Evolutionary conservation across 2,888 invertebrate species (phyloP), one percentile per base, ranked within the genome.

Genomic region (Seladonia tumulorum): DNA sequence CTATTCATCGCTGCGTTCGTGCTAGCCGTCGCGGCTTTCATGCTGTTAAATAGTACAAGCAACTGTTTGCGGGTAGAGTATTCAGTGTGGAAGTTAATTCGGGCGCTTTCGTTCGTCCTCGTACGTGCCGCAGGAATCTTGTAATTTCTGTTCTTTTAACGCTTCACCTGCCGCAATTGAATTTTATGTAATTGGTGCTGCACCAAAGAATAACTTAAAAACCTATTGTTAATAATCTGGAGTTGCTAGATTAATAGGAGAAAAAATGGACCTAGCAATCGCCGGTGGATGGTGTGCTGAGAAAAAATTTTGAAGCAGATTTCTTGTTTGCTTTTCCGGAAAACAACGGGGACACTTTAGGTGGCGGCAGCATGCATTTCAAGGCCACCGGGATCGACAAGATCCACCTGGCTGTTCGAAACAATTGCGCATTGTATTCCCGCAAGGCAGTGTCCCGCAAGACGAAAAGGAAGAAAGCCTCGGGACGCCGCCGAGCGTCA

Each of bases 401-500:
- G 2, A 22, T 53, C 22, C 29, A 29, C 1, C 29, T 2, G 8
- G 22, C 2, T 53, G 22, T 8, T 22, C 22, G 22, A 8, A 53
- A 53, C 53, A 53, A 53, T 22, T 53, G 8, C 14, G 60, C 14
- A 60, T 60, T 60, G 25, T 60, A 16, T 5, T 29, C 25, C 7
- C 25, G 2, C 25, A n/a, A n/a, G 16, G 60, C 60, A 60, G 25
- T 7, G 25, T 25, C 14, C 16, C 60, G n/a, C 35, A 63, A 49
- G 35, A 60, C 22, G 25, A 63, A 22, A 68, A 57, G 18, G n/a
- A 79, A 39, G 29, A 16, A 29, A 82, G 29, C 70, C 81, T 42
- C 29, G 18, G 39, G 29, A 1, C 29, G 29, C 29, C 29, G 29
- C 29, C 29, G 29, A 79, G n/a, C 66, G 74, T 42, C 29, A 14